Evolutionary conservation across 2,888 invertebrate genomes (phyloP), one percentile per base, ranked within the genome.

Genomic region (Drosophila neoperkinsi): DNA sequence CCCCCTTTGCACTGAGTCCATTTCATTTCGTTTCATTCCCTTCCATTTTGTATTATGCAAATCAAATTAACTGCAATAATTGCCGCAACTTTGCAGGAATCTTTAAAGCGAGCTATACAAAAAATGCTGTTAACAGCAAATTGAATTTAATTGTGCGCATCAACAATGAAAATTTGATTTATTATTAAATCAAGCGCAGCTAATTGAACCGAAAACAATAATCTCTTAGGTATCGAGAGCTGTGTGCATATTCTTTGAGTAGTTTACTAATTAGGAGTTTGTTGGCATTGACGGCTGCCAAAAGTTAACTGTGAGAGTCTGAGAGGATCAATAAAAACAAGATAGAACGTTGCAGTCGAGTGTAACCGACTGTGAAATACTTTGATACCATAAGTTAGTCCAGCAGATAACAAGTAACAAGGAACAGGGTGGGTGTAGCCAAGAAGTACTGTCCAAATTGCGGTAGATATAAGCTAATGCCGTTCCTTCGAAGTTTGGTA

Each of bases 51-150:
- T 55, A 38, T 62, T 66, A 68, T 68, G 71, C 68, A 74, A 74
- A 81, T 81, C 59, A 69, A 82, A 82, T 82, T 77, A 73, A 82
- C 66, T 73, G 74, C 74, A 74, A 63, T 74, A 72, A 81, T 81
- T 68, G 60, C 65, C 53, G n/a, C 51, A 77, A 74, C 73, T 79
- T 74, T 66, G 63, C 64, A 65, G 67, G 43, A 64, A 59, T 57
- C 59, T 57, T 62, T 28, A 75, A 52, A 68, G 72, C 43, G 36
- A 18, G 6, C 33, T 41, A 11, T 33, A 49, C 30, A 34, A 62
- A 31, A 60, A 41, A 38, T 71, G 56, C 49, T 57, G 18, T 50
- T 50, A 30, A 34, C 51, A 36, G 51, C 25, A 43, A 43, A 43
- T 50, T 13, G 57, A 60, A 76, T 66, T 49, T 41, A 64, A 72